Evolutionary conservation across 2,113 vertebrate genomes (phyloP).

Genomic region (Rhinoptilus africanus): DNA sequence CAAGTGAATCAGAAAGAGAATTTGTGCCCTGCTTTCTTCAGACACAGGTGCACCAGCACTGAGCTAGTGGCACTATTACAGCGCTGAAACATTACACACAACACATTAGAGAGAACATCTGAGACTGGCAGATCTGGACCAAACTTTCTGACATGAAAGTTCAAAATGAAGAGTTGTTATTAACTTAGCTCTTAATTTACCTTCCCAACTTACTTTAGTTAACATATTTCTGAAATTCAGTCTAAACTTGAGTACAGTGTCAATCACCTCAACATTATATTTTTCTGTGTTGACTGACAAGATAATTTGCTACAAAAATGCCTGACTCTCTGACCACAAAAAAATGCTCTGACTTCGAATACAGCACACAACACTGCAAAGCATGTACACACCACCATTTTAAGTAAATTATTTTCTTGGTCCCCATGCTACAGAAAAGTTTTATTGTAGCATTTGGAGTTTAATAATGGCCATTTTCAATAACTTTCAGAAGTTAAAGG

Average conservation of each 20-base stretch:
- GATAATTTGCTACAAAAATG: not conserved
- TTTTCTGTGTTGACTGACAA: not conserved
- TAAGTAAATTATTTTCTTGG: not conserved
- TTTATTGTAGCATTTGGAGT: not conserved
- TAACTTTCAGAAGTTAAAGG: not conserved
- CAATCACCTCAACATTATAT: not conserved
- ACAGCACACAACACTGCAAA: not conserved
- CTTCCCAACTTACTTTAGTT: not conserved
- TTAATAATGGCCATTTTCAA: not conserved
- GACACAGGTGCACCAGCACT: not conserved
- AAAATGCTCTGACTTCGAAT: not conserved
- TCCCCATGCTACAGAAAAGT: not conserved
- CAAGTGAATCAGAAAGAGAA: not conserved
- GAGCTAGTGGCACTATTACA: not conserved
- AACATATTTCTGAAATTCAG: not conserved
- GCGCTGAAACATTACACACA: not conserved
- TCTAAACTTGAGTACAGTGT: not conserved
- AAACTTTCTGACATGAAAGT: not conserved
- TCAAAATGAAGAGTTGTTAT: not conserved
- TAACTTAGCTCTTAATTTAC: not conserved
- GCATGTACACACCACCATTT: not conserved
- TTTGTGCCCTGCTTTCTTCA: not conserved
- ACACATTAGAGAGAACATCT: not conserved
- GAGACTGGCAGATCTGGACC: not conserved
- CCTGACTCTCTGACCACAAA: not conserved